phyloP scores from a whole-genome alignment of 2,888 invertebrate species.

The Rhagonycha fulva region DNA sequence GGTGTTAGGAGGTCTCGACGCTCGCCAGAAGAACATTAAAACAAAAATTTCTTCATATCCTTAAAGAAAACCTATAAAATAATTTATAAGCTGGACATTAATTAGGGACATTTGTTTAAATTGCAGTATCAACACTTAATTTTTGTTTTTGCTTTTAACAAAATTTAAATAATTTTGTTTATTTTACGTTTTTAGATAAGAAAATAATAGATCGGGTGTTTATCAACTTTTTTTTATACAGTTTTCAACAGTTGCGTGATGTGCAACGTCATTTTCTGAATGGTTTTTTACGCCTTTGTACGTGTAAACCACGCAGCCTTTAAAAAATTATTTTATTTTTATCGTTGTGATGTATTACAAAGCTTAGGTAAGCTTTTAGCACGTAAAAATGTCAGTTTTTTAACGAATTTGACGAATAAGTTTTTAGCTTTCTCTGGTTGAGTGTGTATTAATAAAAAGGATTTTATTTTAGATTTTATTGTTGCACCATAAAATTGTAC shows the following conservation, averaged over 20 bases:
- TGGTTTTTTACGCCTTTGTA: constrained; percentile 1
- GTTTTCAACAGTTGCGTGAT: constrained; percentile 2
- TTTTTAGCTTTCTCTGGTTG: neutral
- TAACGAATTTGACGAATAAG: neutral
- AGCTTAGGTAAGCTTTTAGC: neutral
- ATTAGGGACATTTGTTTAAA: neutral
- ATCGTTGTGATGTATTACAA: neutral
- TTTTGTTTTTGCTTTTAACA: neutral
- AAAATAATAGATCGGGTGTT: neutral
- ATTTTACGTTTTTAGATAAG: neutral
- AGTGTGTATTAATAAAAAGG: neutral
- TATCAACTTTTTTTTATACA: neutral
- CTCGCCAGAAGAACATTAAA: neutral
- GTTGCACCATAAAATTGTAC: constrained; percentile 13
- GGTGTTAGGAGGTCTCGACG: neutral
- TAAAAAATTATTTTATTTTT: constrained; percentile 1
- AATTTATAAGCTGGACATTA: neutral
- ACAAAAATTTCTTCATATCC: neutral
- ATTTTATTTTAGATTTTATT: neutral
- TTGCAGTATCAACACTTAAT: neutral
- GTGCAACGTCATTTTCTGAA: neutral
- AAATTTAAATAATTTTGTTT: neutral
- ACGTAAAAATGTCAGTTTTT: neutral
- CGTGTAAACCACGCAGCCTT: constrained; percentile 1
- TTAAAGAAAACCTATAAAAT: neutral